Conservation (phyloP, 1,140 invertebrate genomes). For the Anoplolepis gracilipes region DNA sequence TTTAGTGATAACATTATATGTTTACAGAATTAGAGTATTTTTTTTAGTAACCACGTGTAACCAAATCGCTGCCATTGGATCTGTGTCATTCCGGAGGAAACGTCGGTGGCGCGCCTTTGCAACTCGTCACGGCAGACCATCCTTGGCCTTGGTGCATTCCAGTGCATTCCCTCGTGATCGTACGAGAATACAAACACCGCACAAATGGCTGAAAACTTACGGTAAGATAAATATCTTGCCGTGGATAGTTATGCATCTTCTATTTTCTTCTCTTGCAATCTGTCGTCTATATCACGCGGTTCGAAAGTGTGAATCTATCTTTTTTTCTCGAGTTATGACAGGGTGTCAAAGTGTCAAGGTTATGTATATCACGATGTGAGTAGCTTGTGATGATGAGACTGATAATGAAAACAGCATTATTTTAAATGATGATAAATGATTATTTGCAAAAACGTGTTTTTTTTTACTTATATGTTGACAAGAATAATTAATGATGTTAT, state of each 20-base stretch:
- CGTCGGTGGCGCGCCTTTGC: slow-evolving; percentile 30
- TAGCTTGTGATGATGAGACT: not conserved
- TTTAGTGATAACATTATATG: slow-evolving; percentile 27
- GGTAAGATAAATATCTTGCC: slow-evolving; percentile 53
- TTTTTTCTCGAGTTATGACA: not conserved
- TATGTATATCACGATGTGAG: not conserved
- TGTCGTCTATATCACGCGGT: not conserved
- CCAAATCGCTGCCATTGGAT: slow-evolving; percentile 31
- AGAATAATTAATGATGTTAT: not conserved
- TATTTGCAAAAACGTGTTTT: not conserved
- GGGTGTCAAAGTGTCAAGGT: not conserved
- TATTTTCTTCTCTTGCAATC: not conserved
- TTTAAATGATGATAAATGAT: not conserved
- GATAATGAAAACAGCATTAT: not conserved
- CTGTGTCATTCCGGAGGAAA: not conserved
- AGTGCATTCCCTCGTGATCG: not conserved
- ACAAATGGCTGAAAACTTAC: slow-evolving; percentile 66
- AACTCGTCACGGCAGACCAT: not conserved
- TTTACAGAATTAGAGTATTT: not conserved
- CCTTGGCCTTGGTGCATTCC: not conserved
- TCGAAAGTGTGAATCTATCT: too few relatives aligned
- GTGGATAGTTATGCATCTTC: too few relatives aligned
- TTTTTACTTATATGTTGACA: not conserved
- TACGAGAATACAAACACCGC: not conserved
- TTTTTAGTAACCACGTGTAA: not conserved